Base-by-base conservation (phyloP, 2,888 invertebrate genomes). In the Scaptomyza cyrtandrae region DNA sequence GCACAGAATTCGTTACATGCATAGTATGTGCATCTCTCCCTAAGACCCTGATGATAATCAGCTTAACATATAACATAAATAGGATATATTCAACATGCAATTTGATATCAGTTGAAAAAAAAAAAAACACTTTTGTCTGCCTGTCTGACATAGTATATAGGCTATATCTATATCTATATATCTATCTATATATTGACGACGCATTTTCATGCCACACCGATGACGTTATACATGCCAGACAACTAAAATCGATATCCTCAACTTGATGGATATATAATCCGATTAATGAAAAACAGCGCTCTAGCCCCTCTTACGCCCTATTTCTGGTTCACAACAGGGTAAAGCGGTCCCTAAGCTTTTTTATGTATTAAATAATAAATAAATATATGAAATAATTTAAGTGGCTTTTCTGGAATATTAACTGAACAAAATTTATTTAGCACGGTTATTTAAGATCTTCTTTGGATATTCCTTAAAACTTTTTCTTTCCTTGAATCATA, bases 211-310 rank as follows among this genome's bases (percentile, higher is more conserved):
- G 27, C 27, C 1, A 27, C 27, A 27, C 13, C 9, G 7, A 33
- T 33, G 31, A 11, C 6, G 33, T 19, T 49, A 1, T 49, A 33
- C 48, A 49, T 1, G 35, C 33, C 19, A 35, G 49, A 56, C 78
- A 75, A 45, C 53, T 74, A 31, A 77, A 56, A 69, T 39, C 44
- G 14, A n/a, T 37, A 50, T 55, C 44, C 48, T 41, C 46, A 59
- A 61, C 60, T 39, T 33, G 35, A 57, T 37, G 37, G 24, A 76
- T 71, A 71, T 71, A 63, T 62, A 62, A 79, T 41, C 76, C 62
- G 60, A 71, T 76, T 71, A 79, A 60, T 63, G 76, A 62, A 75
- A 63, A 41, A 56, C 14, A 75, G 13, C 10, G 52, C 37, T 27
- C 11, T 3, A 6, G 1, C 6, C 14, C 10, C 27, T 14, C 11